Conservation (phyloP, 2,113 vertebrate species). For the Ptychochromis oligacanthus region DNA sequence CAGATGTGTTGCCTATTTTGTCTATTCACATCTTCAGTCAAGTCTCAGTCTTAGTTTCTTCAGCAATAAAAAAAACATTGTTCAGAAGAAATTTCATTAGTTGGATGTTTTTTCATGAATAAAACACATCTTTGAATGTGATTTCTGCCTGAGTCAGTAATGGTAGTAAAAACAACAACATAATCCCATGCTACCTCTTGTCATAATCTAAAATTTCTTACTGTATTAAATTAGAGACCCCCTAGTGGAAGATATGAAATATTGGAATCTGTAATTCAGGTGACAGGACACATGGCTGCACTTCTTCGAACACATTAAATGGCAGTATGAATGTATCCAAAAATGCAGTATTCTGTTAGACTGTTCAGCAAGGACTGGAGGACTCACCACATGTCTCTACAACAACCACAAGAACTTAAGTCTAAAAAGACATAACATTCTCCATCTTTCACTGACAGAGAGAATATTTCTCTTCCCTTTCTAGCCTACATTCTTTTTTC, state of each 20-base stretch:
- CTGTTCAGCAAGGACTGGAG: no score
- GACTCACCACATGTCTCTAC: no score
- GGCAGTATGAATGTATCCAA: neutral
- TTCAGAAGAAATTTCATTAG: neutral
- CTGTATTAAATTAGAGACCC: neutral
- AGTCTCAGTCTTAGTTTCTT: neutral
- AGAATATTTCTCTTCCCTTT: constrained; percentile 1
- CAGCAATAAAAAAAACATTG: neutral
- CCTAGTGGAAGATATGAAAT: no score
- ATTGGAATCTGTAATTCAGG: neutral
- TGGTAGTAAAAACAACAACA: no score
- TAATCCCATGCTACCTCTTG: no score
- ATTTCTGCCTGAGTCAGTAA: neutral
- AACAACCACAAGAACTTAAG: neutral
- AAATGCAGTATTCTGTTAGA: neutral
- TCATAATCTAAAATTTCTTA: neutral
- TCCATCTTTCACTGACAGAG: neutral
- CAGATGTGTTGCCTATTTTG: no score
- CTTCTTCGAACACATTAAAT: neutral
- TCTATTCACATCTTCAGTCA: neutral
- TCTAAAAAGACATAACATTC: constrained; percentile 15
- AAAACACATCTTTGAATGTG: neutral
- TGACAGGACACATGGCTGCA: neutral
- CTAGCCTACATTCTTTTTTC: constrained; percentile 51
- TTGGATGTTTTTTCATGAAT: neutral